Conservation (phyloP, 2,888 invertebrate species). For the Cantharis nigra region DNA sequence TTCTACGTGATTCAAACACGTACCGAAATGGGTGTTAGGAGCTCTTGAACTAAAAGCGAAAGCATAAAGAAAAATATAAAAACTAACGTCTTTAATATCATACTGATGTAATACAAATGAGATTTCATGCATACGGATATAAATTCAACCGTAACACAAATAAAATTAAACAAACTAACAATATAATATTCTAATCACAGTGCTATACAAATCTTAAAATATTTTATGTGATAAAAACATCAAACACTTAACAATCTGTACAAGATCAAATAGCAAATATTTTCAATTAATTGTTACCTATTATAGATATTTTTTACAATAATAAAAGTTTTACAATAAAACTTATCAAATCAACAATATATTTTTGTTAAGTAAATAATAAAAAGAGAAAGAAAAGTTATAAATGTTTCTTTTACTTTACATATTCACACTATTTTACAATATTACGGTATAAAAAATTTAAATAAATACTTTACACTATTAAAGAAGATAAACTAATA, state of each 20-base stretch:
- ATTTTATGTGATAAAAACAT: constrained; percentile 43
- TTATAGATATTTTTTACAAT: background rate
- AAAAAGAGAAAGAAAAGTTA: background rate
- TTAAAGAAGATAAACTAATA: constrained; percentile 20
- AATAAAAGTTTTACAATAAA: background rate
- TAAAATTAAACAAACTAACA: constrained; percentile 40
- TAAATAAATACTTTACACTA: constrained; percentile 28
- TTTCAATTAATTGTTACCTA: constrained; percentile 35
- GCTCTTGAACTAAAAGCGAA: background rate
- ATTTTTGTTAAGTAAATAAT: background rate
- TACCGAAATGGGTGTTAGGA: too few relatives aligned
- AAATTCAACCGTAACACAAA: constrained; percentile 13
- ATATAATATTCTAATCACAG: constrained; percentile 47
- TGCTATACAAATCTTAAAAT: constrained; percentile 46
- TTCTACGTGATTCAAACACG: too few relatives aligned
- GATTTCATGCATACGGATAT: constrained; percentile 43
- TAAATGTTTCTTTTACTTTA: constrained; percentile 9
- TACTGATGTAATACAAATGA: constrained; percentile 41
- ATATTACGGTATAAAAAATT: constrained; percentile 9
- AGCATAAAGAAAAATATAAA: constrained; percentile 30
- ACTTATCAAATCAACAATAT: background rate
- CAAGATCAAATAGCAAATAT: constrained; percentile 6
- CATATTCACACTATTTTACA: constrained; percentile 31
- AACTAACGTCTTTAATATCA: constrained; percentile 48
- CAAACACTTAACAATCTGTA: constrained; percentile 43